These are phyloP conservation scores for Vespertilio murinus DNA, from an alignment of 2,797 vertebrate genomes.

Conservation along the genomic window DNA sequence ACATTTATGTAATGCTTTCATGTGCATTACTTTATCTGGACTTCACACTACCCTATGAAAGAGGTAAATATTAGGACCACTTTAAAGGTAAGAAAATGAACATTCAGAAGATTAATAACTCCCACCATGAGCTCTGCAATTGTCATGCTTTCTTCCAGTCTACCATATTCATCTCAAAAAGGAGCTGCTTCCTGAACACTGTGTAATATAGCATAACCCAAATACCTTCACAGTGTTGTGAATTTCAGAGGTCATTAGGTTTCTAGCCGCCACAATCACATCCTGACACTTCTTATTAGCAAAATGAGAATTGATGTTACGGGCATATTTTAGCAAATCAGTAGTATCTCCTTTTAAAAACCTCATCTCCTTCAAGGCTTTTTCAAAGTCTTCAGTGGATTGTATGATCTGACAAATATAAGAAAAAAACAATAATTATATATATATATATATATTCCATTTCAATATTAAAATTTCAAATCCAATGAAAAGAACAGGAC, in stretches of 20 bases:
- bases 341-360: constrained; percentile 90
- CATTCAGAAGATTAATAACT: neutral
- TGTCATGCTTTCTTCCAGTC: neutral
- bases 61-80: neutral
- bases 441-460: neutral
- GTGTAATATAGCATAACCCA: fast-evolving
- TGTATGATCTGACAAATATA: constrained; percentile 90
- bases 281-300: constrained; percentile 98
- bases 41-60: neutral
- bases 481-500: neutral
- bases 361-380: constrained; percentile 89
- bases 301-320: constrained; percentile 96
- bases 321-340: constrained; percentile 93
- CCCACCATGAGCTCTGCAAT: neutral
- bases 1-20: neutral
- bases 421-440: neutral
- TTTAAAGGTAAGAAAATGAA: neutral
- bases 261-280: constrained; percentile 94
- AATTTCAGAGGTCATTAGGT: constrained; percentile 97
- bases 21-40: neutral
- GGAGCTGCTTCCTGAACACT: neutral
- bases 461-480: constrained; percentile 49
- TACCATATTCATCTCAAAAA: neutral
- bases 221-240: constrained; percentile 95
- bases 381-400: constrained; percentile 94